phyloP scores from a whole-genome alignment of 2,113 vertebrate genomes.

The Eubucco bourcierii region DNA sequence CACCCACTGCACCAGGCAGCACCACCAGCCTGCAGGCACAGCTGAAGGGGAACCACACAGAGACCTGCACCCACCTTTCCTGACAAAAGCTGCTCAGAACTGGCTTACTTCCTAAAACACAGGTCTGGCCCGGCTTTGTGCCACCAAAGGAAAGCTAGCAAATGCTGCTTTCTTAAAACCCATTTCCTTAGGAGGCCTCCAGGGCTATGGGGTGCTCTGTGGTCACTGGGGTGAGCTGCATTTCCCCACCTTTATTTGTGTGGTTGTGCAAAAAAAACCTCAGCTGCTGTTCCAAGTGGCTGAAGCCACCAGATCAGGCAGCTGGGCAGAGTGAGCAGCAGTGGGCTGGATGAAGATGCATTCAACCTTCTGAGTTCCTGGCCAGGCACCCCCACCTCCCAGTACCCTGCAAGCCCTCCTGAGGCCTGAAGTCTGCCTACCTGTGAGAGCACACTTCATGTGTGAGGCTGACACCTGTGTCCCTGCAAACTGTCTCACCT shows the following conservation, averaged over 20 bases:
- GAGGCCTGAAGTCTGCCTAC: not conserved
- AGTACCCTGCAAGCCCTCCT: not conserved
- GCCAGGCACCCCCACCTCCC: not conserved
- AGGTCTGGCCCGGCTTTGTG: not conserved
- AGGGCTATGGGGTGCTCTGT: accelerated
- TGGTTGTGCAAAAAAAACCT: not conserved
- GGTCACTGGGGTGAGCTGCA: not conserved
- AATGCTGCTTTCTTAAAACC: not conserved
- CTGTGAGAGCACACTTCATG: accelerated
- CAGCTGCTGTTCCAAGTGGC: not conserved
- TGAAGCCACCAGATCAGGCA: not conserved
- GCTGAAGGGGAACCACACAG: not conserved
- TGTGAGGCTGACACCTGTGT: not conserved
- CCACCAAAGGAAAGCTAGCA: not conserved
- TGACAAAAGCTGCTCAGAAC: not conserved
- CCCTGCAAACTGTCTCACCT: not conserved
- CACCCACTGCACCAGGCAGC: not conserved
- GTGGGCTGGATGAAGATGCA: not conserved
- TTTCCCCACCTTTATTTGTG: not conserved
- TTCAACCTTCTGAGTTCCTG: not conserved
- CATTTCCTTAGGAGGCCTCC: not conserved
- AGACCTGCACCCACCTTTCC: not conserved
- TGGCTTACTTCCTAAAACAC: not conserved
- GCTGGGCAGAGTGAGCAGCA: not conserved
- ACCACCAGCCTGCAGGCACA: not conserved